These are phyloP conservation scores for Cassiopea andromeda DNA, from an alignment of 30 jellyfish, hydroid and myxozoan species.

Conservation along the genomic window DNA sequence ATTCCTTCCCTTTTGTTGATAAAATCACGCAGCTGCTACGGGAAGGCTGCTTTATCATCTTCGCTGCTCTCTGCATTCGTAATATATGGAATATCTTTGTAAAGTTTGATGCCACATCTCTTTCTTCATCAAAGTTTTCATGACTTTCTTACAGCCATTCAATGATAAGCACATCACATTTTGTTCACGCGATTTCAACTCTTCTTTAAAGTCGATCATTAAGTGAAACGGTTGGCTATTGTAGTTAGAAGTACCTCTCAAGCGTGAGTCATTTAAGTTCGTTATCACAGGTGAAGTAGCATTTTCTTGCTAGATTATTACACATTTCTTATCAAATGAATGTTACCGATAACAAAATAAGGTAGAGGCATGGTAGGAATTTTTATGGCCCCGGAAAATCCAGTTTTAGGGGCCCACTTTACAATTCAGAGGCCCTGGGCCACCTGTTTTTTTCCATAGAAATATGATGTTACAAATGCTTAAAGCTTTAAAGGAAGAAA, in stretches of 20 bases:
- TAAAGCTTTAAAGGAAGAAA: too few relatives aligned
- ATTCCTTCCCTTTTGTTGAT: not conserved
- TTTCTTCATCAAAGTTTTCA: not conserved
- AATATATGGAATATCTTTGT: not conserved
- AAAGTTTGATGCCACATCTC: constrained; percentile 4
- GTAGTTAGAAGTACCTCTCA: not conserved
- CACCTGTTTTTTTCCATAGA: too few relatives aligned
- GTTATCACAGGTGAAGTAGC: too few relatives aligned
- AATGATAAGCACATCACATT: not conserved
- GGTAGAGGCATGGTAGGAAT: too few relatives aligned
- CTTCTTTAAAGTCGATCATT: not conserved
- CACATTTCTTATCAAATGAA: too few relatives aligned
- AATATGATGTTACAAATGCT: too few relatives aligned
- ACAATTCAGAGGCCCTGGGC: too few relatives aligned
- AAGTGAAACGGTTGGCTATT: not conserved
- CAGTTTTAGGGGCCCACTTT: too few relatives aligned
- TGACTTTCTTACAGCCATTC: not conserved
- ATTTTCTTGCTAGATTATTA: too few relatives aligned
- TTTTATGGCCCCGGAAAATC: too few relatives aligned
- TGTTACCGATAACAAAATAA: too few relatives aligned
- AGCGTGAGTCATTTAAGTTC: too few relatives aligned
- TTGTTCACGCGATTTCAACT: not conserved
- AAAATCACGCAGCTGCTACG: constrained; percentile 9
- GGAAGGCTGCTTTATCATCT: not conserved
- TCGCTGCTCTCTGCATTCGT: not conserved